Conservation (phyloP, 2,888 invertebrate genomes). For the Apoderus coryli region DNA sequence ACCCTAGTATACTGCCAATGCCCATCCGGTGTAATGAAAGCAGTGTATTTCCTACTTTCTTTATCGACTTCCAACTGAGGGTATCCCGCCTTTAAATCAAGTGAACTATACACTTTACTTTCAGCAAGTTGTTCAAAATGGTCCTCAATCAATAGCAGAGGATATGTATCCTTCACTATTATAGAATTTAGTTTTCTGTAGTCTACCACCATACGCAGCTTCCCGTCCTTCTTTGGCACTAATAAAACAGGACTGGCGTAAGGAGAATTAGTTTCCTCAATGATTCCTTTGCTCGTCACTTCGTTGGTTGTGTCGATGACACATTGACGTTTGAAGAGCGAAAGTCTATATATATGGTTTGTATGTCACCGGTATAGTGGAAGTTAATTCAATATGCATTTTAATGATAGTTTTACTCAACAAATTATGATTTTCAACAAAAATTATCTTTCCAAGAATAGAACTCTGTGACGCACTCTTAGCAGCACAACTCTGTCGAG, state of each 20-base stretch:
- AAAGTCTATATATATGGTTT: conserved; percentile 8
- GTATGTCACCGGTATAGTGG: conserved; percentile 4
- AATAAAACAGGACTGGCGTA: conserved; percentile 8
- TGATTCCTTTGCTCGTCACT: conserved; percentile 5
- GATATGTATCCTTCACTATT: conserved; percentile 7
- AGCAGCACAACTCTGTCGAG: too few relatives aligned
- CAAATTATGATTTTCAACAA: conserved; percentile 4
- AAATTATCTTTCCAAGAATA: too few relatives aligned
- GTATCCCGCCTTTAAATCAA: conserved; percentile 11
- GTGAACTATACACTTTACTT: conserved; percentile 6
- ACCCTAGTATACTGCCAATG: conserved; percentile 8
- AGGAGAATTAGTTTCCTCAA: conserved; percentile 5
- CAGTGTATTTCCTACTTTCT: conserved; percentile 8
- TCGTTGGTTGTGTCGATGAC: conserved; percentile 6
- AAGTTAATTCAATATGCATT: conserved; percentile 9
- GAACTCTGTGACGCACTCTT: too few relatives aligned
- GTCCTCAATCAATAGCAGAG: conserved; percentile 7
- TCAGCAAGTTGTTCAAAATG: conserved; percentile 7
- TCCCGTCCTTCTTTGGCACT: conserved; percentile 7
- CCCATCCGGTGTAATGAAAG: conserved; percentile 9
- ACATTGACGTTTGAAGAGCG: conserved; percentile 4
- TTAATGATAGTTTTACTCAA: conserved; percentile 6
- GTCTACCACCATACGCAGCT: conserved; percentile 8
- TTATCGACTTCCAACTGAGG: conserved; percentile 6
- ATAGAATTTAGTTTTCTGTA: conserved; percentile 9